Percentiles rank a stretch among this genome's conserved stretches.
These are phyloP conservation scores for Poicephalus gulielmi DNA, from an alignment of 2,113 vertebrate species.

Conservation along the genomic window DNA sequence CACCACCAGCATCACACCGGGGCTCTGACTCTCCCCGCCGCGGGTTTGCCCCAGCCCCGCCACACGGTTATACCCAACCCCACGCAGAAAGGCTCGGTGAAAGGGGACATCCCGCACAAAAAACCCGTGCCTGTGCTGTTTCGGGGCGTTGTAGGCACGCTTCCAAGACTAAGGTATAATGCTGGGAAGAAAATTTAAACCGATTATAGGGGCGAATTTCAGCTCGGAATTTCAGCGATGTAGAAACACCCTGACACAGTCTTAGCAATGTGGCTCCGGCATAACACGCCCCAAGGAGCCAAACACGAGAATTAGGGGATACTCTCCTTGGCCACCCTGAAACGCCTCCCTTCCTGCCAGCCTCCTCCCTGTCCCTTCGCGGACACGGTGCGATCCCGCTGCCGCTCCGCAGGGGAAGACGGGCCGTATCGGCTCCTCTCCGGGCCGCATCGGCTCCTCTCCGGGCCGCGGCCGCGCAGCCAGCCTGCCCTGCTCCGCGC, in stretches of 20 bases:
- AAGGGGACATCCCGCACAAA: not conserved
- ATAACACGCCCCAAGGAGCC: not conserved
- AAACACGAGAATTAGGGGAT: not conserved
- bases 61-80: slow-evolving; percentile 51
- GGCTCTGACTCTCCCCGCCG: slow-evolving; percentile 13
- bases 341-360: not conserved
- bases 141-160: not conserved
- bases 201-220: not conserved
- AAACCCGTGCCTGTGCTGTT: not conserved
- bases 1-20: not conserved
- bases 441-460: not conserved
- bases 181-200: not conserved
- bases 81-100: not conserved
- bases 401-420: not conserved
- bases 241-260: not conserved
- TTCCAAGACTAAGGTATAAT: not conserved
- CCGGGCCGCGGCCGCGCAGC: not conserved
- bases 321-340: not conserved
- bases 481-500: not conserved
- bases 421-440: not conserved
- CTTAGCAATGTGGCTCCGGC: not conserved
- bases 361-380: not conserved
- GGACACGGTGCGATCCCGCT: not conserved
- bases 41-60: not conserved
- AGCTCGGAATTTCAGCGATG: not conserved